Base-by-base conservation (phyloP, 1,140 invertebrate genomes). In the Cydia strobilella region DNA sequence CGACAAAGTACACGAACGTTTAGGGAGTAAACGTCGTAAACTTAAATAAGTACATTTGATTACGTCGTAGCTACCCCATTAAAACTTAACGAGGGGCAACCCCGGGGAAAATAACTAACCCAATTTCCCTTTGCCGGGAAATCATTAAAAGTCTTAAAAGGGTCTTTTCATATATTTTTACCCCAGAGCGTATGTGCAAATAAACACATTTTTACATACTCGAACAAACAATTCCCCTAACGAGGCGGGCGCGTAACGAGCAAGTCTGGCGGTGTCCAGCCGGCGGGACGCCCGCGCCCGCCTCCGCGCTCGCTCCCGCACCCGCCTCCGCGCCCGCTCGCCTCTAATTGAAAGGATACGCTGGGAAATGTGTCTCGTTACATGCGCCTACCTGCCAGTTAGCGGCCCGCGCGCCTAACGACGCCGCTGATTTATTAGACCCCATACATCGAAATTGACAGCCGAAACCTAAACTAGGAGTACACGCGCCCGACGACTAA, bases 141-240 rank as follows among this genome's bases (percentile, higher is more conserved):
- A 93, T 93, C 91, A 93, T 93, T 93, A 93, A 92, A 92, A 93
- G 90, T 93, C 91, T 93, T 92, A 91, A 92, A 92, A 92, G 90
- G 90, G 90, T 92, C 90, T 90, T 92, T 92, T 91, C 90, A 92
- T 89, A 92, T 89, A 91, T 90, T 90, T 92, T 90, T 89, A 90
- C 85, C 90, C 88, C 73, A 87, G 82, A 87, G 90, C 90, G 89
- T 91, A 91, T 89, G 90, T 92, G 90, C 89, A 92, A 92, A 91
- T 92, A 92, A 92, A 92, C 90, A 92, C 90, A 92, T 92, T 92
- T 92, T 92, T 91, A 92, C 90, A 92, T 92, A 92, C 90, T 90
- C 89, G 88, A 92, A 92, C 90, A 92, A 92, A 92, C 90, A 92
- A 91, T 92, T 90, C 88, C 82, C 89, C 80, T 92, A 92, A 92